These are phyloP conservation scores for Lithobates pipiens DNA, from an alignment of 2,797 vertebrate species.

Conservation along the genomic window DNA sequence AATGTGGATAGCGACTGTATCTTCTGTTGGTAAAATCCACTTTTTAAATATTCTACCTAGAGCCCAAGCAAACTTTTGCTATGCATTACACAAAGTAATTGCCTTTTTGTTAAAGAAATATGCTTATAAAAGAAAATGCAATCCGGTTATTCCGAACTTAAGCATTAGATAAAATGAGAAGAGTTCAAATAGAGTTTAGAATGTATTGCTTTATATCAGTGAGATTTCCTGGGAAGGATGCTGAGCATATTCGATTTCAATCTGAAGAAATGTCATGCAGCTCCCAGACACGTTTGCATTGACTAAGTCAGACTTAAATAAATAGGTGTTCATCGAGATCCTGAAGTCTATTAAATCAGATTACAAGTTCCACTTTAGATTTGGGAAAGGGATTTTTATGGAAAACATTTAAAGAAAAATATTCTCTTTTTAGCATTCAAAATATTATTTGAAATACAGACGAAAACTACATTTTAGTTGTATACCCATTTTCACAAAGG, in stretches of 20 bases:
- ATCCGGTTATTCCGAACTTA: background rate
- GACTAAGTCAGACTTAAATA: constrained; percentile 45
- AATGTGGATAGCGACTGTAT: too few species aligned
- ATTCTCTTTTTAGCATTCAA: background rate
- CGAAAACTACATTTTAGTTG: too few species aligned
- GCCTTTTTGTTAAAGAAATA: background rate
- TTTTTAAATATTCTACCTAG: background rate
- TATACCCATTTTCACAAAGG: too few species aligned
- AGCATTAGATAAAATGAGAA: background rate
- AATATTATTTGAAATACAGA: too few species aligned
- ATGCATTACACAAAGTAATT: background rate
- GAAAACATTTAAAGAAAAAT: background rate
- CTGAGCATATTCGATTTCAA: constrained; percentile 29
- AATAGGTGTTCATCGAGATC: constrained; percentile 22
- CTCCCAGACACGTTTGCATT: constrained; percentile 34
- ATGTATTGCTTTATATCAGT: background rate
- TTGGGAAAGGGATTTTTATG: background rate
- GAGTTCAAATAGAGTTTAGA: constrained; percentile 23
- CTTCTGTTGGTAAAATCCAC: background rate
- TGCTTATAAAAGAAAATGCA: constrained; percentile 3
- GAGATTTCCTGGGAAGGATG: constrained; percentile 12
- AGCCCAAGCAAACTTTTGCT: background rate
- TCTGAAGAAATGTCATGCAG: constrained; percentile 36
- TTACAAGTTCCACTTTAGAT: background rate
- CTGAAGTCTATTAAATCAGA: constrained; percentile 8